These are phyloP conservation scores for Synanthedon andrenaeformis DNA, from an alignment of 2,888 invertebrate species.

Conservation along the genomic window DNA sequence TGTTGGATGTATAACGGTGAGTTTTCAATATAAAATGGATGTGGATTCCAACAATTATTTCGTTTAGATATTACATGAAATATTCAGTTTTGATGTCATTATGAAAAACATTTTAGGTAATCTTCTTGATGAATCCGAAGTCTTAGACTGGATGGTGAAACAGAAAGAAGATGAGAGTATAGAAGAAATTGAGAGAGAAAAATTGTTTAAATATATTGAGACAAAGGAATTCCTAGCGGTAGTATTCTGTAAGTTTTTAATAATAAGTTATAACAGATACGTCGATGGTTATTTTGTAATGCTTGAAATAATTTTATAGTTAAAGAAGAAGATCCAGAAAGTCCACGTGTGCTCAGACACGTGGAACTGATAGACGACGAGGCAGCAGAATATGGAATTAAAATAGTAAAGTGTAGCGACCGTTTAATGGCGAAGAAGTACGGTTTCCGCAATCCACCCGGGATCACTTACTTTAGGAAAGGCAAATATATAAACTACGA, in stretches of 20 bases:
- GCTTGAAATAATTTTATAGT: conserved; percentile 51
- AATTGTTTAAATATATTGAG: conserved; percentile 85
- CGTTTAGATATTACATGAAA: conserved; percentile 18
- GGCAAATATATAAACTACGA: conserved; percentile 91
- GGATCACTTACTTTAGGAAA: conserved; percentile 91
- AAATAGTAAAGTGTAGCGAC: conserved; percentile 89
- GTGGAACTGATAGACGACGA: conserved; percentile 93
- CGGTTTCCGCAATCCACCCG: conserved; percentile 89
- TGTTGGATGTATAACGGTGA: conserved; percentile 62
- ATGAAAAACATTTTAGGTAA: conserved; percentile 57
- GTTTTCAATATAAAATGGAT: conserved; percentile 63
- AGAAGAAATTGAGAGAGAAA: conserved; percentile 87
- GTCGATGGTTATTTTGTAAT: too few relatives aligned
- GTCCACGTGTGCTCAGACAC: conserved; percentile 84
- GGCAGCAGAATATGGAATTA: conserved; percentile 91
- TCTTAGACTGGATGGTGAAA: conserved; percentile 90
- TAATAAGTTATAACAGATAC: not conserved
- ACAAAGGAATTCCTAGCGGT: conserved; percentile 93
- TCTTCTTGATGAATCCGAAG: conserved; percentile 79
- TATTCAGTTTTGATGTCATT: conserved; percentile 28
- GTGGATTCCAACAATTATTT: conserved; percentile 57
- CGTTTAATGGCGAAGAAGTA: conserved; percentile 94
- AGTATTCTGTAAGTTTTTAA: conserved; percentile 84
- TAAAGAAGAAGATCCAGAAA: conserved; percentile 84
- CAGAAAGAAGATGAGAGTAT: conserved; percentile 94